Conservation (phyloP, 2,113 vertebrate genomes). For the Gasterosteus aculeatus region DNA sequence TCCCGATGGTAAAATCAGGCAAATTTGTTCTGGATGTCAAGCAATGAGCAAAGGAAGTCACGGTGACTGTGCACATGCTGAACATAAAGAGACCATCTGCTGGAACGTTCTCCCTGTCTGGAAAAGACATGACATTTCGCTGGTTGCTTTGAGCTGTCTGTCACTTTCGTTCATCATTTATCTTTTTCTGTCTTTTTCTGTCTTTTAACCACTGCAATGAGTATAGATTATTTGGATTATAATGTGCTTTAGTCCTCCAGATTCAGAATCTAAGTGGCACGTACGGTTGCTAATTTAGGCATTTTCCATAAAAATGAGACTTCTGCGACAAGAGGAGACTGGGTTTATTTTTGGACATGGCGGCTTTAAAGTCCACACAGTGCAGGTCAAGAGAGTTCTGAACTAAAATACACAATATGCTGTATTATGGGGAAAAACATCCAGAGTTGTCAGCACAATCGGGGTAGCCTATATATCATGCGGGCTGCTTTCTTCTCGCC, state of each 20-base stretch:
- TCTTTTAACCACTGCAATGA: conserved; percentile 31
- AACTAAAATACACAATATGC: conserved; percentile 36
- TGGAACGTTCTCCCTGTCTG: conserved; percentile 50
- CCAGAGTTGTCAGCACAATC: conserved; percentile 45
- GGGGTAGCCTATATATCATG: conserved; percentile 59
- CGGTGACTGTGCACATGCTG: conserved; percentile 17
- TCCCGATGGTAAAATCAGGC: conserved; percentile 23
- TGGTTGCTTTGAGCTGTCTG: conserved; percentile 67
- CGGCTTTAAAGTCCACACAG: conserved; percentile 33
- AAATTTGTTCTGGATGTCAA: conserved; percentile 31
- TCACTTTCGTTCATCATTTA: conserved; percentile 53
- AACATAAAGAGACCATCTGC: conserved; percentile 63
- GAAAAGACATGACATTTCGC: conserved; percentile 66
- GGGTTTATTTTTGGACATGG: conserved; percentile 1
- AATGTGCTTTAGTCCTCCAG: conserved; percentile 4
- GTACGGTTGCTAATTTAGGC: neutral
- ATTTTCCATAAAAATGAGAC: neutral
- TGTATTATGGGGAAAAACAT: conserved; percentile 43
- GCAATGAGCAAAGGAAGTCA: conserved; percentile 28
- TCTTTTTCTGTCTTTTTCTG: neutral
- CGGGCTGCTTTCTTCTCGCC: conserved; percentile 21
- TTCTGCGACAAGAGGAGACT: neutral
- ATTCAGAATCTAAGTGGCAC: neutral
- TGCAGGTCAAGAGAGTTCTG: neutral
- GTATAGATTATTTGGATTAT: conserved; percentile 23